A percentile compares a stretch with the other conserved stretches of the same genome.
phyloP scores from a whole-genome alignment of 2,888 invertebrate genomes.

The Antheraea yamamai region DNA sequence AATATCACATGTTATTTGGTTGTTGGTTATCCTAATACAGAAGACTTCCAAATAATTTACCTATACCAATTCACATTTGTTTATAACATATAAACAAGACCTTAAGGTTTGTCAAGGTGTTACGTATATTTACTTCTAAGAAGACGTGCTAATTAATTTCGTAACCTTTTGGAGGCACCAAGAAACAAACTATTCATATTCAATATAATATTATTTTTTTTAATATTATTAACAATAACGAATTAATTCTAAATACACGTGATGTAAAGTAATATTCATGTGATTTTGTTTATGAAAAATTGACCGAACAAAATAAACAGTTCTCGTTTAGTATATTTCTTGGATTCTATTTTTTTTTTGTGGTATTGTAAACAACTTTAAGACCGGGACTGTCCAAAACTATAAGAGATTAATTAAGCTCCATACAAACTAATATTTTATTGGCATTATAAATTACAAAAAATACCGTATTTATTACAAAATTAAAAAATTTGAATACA shows the following conservation, averaged over 20 bases:
- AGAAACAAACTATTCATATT: not conserved
- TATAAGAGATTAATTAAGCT: no score
- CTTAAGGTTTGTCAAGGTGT: constrained; percentile 9
- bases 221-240: not conserved
- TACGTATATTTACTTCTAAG: constrained; percentile 4
- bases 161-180: not conserved
- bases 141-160: constrained; percentile 11
- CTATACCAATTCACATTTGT: constrained; percentile 20
- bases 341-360: no score
- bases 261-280: not conserved
- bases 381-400: no score
- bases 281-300: not conserved
- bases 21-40: not conserved
- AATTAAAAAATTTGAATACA: no score
- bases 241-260: not conserved
- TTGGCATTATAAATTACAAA: not conserved
- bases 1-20: not conserved
- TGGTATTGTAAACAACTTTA: no score
- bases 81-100: not conserved
- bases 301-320: not conserved
- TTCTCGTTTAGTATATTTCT: not conserved
- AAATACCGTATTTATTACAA: not conserved
- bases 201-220: not conserved
- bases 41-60: not conserved
- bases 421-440: no score